A percentile compares a stretch with the other conserved stretches of the same genome.
Evolutionary conservation across 2,113 vertebrate species (phyloP).

Genomic region (Oophaga pumilio): DNA sequence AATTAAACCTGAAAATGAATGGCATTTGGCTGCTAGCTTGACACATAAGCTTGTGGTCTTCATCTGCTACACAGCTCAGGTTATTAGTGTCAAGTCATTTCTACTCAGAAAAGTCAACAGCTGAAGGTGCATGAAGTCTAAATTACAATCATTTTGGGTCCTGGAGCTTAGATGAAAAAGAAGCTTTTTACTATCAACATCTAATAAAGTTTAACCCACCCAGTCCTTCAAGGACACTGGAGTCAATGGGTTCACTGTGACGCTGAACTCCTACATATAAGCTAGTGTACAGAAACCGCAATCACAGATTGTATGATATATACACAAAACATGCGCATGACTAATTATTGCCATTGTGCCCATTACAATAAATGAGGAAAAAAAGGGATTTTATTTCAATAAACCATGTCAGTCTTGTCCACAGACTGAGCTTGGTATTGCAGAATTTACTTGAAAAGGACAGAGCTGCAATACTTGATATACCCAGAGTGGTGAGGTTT

Average conservation of each 20-base stretch:
- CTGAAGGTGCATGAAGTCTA: conserved; percentile 48
- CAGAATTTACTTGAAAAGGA: no score
- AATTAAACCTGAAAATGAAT: conserved; percentile 34
- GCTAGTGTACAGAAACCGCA: not conserved
- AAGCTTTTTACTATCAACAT: conserved; percentile 38
- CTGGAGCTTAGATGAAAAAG: conserved; percentile 41
- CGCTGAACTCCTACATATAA: not conserved
- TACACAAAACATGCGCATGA: not conserved
- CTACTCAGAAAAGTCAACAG: conserved; percentile 43
- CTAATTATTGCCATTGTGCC: not conserved
- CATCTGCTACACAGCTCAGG: conserved; percentile 47
- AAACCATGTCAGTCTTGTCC: not conserved
- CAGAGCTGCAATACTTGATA: no score
- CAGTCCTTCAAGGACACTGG: conserved; percentile 26
- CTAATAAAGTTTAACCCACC: conserved; percentile 50
- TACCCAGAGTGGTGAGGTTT: no score
- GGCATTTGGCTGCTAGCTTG: conserved; percentile 39
- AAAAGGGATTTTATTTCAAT: not conserved
- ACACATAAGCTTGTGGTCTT: conserved; percentile 52
- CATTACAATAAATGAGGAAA: not conserved
- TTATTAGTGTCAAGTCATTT: conserved; percentile 54
- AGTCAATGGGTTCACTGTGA: not conserved
- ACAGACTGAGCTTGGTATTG: not conserved
- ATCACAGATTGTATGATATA: not conserved
- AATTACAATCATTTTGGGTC: conserved; percentile 48